Percentiles rank a stretch among this genome's conserved stretches.
These are phyloP conservation scores for Polypedilum pembai DNA, from an alignment of 1,140 invertebrate genomes.

Conservation along the genomic window DNA sequence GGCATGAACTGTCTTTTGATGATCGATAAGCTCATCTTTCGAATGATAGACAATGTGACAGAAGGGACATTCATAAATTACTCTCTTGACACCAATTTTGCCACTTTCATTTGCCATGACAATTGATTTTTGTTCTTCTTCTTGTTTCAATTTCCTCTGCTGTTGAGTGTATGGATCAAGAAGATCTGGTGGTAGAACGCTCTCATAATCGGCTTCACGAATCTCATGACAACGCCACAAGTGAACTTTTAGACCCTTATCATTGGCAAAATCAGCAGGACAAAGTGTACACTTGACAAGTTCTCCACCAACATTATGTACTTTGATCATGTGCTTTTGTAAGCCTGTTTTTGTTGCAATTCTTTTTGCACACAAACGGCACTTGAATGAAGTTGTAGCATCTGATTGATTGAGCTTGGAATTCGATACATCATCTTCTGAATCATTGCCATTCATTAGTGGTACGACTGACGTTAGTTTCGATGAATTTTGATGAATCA, in stretches of 20 bases:
- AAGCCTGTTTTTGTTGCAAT: slow-evolving; percentile 43
- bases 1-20: slow-evolving; percentile 36
- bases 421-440: not conserved
- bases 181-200: slow-evolving; percentile 1
- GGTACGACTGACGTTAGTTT: not conserved
- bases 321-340: slow-evolving; percentile 42
- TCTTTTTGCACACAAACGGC: slow-evolving; percentile 40
- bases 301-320: slow-evolving; percentile 43
- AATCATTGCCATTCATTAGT: slow-evolving; percentile 13
- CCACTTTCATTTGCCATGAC: not conserved
- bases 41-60: slow-evolving; percentile 41
- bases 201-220: slow-evolving; percentile 14
- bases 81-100: slow-evolving; percentile 40
- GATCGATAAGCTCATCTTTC: slow-evolving; percentile 37
- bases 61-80: slow-evolving; percentile 41
- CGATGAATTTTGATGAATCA: not conserved
- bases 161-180: slow-evolving; percentile 15
- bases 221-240: slow-evolving; percentile 42
- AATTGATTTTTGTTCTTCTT: slow-evolving; percentile 27
- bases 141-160: slow-evolving; percentile 24
- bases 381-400: slow-evolving; percentile 27
- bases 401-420: slow-evolving; percentile 21
- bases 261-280: slow-evolving; percentile 42
- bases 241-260: slow-evolving; percentile 43
- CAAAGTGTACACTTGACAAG: slow-evolving; percentile 43